Percentiles rank a stretch among this genome's conserved stretches.
Evolutionary conservation across 2,888 invertebrate genomes (phyloP).

Genomic region (Agrenia bidenticulata): DNA sequence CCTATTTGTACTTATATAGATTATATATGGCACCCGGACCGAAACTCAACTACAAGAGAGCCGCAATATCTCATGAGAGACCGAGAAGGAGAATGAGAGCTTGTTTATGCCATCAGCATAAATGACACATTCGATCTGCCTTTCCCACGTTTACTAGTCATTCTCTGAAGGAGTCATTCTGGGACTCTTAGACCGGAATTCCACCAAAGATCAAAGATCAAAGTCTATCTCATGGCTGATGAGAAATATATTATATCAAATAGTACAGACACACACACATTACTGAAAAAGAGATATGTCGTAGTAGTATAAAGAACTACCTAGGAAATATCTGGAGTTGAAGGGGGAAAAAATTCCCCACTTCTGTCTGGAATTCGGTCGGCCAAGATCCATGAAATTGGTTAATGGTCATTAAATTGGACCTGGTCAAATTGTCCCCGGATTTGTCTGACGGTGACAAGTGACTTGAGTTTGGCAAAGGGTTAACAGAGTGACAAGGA

Average conservation of each 20-base stretch:
- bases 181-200: neutral
- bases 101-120: slow-evolving; percentile 4
- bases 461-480: slow-evolving; percentile 20
- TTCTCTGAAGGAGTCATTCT: neutral
- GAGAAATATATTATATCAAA: too few species aligned
- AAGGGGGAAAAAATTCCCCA: neutral
- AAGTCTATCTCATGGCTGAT: neutral
- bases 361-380: slow-evolving; percentile 13
- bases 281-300: neutral
- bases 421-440: slow-evolving; percentile 17
- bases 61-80: too few species aligned
- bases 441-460: slow-evolving; percentile 20
- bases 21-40: neutral
- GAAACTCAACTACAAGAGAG: neutral
- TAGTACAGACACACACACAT: too few species aligned
- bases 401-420: slow-evolving; percentile 22
- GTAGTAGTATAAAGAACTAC: neutral
- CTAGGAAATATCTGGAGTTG: neutral
- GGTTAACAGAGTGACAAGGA: slow-evolving; percentile 32
- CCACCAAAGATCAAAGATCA: slow-evolving; percentile 2
- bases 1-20: too few species aligned
- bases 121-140: slow-evolving; percentile 10
- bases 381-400: slow-evolving; percentile 12
- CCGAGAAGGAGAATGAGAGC: neutral
- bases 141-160: slow-evolving; percentile 6